These are phyloP conservation scores for Zaprionus taronus DNA, from an alignment of 1,140 invertebrate species.

Conservation along the genomic window DNA sequence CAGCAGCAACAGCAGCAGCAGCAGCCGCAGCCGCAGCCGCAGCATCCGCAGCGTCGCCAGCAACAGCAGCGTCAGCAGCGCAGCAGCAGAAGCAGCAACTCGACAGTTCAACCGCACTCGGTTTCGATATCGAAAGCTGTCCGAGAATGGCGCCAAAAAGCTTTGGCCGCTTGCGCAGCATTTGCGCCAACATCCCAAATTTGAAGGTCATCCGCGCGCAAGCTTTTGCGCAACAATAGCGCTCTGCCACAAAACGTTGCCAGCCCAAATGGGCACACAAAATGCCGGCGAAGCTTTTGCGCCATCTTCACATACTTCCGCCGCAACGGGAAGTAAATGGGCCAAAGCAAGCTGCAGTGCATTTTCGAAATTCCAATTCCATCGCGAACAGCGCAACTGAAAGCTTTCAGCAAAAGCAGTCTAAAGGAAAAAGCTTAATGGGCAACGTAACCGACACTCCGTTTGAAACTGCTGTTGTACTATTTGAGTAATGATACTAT, in stretches of 20 bases:
- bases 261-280: background rate
- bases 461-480: background rate
- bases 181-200: constrained; percentile 16
- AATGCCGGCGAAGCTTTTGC: constrained; percentile 44
- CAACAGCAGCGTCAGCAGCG: background rate
- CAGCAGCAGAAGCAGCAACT: background rate
- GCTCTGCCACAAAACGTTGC: constrained; percentile 15
- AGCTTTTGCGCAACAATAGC: background rate
- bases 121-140: constrained; percentile 48
- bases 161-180: constrained; percentile 28
- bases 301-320: constrained; percentile 8
- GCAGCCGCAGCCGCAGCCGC: background rate
- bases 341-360: constrained; percentile 62
- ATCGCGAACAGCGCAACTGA: constrained; percentile 16
- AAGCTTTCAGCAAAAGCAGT: constrained; percentile 37
- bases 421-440: constrained; percentile 13
- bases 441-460: background rate
- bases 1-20: background rate
- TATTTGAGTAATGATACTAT: background rate
- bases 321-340: constrained; percentile 54
- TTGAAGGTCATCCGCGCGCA: constrained; percentile 38
- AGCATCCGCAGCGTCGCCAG: background rate
- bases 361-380: constrained; percentile 66
- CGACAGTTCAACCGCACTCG: constrained; percentile 1
- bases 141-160: constrained; percentile 30